Evolutionary conservation across 2,888 invertebrate genomes (phyloP).

Genomic region (Pristionchus exspectatus): DNA sequence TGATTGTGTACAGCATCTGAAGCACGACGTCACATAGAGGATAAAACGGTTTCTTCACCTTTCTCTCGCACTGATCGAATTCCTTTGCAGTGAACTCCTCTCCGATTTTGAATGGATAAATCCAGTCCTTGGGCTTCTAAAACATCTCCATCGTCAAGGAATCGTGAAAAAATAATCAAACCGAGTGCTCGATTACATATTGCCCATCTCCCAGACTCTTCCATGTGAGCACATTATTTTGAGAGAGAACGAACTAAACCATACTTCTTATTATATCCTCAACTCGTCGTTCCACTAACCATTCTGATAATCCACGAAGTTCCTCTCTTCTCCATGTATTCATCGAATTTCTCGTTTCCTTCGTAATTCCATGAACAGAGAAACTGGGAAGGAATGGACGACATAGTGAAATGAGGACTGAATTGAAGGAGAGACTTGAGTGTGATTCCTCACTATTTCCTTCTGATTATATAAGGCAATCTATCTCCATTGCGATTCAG

Average conservation of each 20-base stretch:
- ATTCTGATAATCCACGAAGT: not conserved
- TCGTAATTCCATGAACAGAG: not conserved
- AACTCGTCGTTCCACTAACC: not conserved
- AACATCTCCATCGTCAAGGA: not conserved
- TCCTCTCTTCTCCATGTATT: slow-evolving; percentile 26
- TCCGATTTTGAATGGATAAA: not conserved
- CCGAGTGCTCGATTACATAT: not conserved
- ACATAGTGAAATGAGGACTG: not conserved
- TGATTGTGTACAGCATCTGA: not conserved
- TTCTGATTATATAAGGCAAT: not conserved
- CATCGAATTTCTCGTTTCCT: not conserved
- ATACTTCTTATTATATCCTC: not conserved
- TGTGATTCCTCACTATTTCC: not conserved
- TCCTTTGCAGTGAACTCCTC: not conserved
- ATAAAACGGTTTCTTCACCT: not conserved
- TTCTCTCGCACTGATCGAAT: not conserved
- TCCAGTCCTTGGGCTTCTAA: not conserved
- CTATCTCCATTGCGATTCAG: not conserved
- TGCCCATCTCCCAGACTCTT: not conserved
- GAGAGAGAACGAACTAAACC: not conserved
- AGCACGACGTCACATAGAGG: not conserved
- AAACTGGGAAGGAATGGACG: not conserved
- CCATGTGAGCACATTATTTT: not conserved
- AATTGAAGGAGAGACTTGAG: not conserved
- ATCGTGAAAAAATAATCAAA: not conserved